Conservation (phyloP, 2,113 vertebrate species). For the Speoplatyrhinus poulsoni region DNA sequence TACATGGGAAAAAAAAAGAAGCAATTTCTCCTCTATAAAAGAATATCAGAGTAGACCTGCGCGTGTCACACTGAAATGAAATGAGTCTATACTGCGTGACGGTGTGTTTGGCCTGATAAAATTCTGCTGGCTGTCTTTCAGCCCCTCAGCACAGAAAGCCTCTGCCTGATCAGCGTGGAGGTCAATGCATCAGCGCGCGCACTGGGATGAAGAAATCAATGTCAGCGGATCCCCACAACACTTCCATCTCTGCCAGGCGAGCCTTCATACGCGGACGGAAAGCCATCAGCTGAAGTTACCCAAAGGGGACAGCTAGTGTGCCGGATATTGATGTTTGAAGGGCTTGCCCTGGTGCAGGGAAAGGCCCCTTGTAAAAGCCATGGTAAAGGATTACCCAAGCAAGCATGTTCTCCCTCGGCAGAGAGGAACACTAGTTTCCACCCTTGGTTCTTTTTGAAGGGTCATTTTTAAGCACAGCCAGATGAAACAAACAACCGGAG, state of each 20-base stretch:
- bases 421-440: slow-evolving; percentile 57
- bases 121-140: slow-evolving; percentile 32
- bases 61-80: slow-evolving; percentile 10
- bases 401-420: slow-evolving; percentile 58
- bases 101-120: slow-evolving; percentile 12
- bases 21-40: not conserved
- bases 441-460: slow-evolving; percentile 66
- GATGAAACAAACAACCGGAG: slow-evolving; percentile 65
- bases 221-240: slow-evolving; percentile 57
- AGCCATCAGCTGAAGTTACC: slow-evolving; percentile 60
- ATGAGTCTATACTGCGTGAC: slow-evolving; percentile 18
- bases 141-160: slow-evolving; percentile 44
- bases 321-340: slow-evolving; percentile 67
- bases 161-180: slow-evolving; percentile 53
- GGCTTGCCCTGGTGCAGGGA: slow-evolving; percentile 47
- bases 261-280: slow-evolving; percentile 57
- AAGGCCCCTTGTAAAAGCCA: slow-evolving; percentile 50
- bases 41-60: not conserved
- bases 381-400: slow-evolving; percentile 64
- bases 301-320: slow-evolving; percentile 56
- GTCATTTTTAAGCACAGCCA: slow-evolving; percentile 74
- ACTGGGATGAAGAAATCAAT: slow-evolving; percentile 75
- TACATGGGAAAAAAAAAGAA: not conserved
- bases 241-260: slow-evolving; percentile 65
- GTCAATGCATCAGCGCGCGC: slow-evolving; percentile 64